These are phyloP conservation scores for Erebia aethiops DNA, from an alignment of 2,888 invertebrate species.

Conservation along the genomic window DNA sequence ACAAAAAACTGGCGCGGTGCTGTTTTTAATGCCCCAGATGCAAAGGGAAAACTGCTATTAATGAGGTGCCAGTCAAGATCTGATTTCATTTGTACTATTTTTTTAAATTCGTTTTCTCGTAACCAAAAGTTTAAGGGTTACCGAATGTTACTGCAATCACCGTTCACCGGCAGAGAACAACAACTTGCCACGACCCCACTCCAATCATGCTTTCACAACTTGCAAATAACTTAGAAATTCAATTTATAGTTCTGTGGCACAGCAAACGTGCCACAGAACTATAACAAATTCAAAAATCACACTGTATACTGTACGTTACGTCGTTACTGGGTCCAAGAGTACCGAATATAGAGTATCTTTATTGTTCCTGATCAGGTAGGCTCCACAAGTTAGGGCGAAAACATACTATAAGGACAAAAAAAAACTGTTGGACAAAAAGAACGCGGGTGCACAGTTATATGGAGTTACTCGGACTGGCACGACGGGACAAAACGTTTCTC, in stretches of 20 bases:
- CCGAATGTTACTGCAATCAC: conserved; percentile 51
- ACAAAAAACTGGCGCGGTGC: background rate
- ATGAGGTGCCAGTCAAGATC: too few relatives aligned
- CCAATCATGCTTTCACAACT: conserved; percentile 70
- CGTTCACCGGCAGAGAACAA: conserved; percentile 58
- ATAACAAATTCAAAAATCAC: background rate
- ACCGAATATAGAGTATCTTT: background rate
- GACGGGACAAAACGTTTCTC: too few relatives aligned
- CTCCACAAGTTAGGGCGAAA: too few relatives aligned
- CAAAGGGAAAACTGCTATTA: too few relatives aligned
- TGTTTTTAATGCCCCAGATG: too few relatives aligned
- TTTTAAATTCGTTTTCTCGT: background rate
- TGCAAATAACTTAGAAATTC: conserved; percentile 77
- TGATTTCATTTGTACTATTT: too few relatives aligned
- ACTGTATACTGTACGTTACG: background rate
- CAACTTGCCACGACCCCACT: conserved; percentile 69
- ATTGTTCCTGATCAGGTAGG: too few relatives aligned
- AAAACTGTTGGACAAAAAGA: too few relatives aligned
- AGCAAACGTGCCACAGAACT: background rate
- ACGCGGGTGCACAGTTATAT: too few relatives aligned
- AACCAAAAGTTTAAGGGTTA: conserved; percentile 11
- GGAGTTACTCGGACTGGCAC: too few relatives aligned
- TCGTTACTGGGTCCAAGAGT: background rate
- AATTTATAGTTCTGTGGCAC: conserved; percentile 66
- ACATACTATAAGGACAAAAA: too few relatives aligned